A percentile compares a stretch with the other conserved stretches of the same genome.
These are phyloP conservation scores for Lymantria dispar DNA, from an alignment of 2,888 invertebrate species.

Conservation along the genomic window DNA sequence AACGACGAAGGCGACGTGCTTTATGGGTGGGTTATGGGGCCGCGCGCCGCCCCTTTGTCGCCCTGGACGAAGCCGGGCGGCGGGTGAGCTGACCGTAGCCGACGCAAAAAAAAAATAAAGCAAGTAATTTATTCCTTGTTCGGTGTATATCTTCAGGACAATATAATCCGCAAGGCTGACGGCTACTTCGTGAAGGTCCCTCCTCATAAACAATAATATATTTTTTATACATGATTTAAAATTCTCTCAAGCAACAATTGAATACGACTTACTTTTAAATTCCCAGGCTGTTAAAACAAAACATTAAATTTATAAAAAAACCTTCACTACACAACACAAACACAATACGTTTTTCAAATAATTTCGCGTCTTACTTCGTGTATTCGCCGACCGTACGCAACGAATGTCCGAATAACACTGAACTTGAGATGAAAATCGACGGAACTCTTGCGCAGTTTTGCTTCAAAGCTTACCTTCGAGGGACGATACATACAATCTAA, in stretches of 20 bases:
- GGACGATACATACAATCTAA: conserved; percentile 4
- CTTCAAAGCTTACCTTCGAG: conserved; percentile 47
- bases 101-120: no score
- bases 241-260: conserved; percentile 5
- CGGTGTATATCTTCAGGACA: no score
- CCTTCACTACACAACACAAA: conserved; percentile 41
- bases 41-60: no score
- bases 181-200: no score
- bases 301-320: conserved; percentile 27
- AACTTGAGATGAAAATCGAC: conserved; percentile 53
- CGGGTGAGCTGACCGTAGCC: no score
- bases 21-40: no score
- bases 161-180: no score
- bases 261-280: conserved; percentile 13
- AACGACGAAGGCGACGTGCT: no score
- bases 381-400: conserved; percentile 40
- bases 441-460: conserved; percentile 45
- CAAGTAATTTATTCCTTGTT: no score
- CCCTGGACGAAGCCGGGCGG: no score
- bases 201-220: no score
- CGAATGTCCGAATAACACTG: conserved; percentile 63
- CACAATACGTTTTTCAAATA: conserved; percentile 38
- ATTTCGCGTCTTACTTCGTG: conserved; percentile 18
- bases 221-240: neutral
- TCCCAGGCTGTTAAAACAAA: conserved; percentile 15